These are phyloP conservation scores for Zygothrica quintamaculata DNA, from an alignment of 2,888 invertebrate genomes.

Conservation along the genomic window DNA sequence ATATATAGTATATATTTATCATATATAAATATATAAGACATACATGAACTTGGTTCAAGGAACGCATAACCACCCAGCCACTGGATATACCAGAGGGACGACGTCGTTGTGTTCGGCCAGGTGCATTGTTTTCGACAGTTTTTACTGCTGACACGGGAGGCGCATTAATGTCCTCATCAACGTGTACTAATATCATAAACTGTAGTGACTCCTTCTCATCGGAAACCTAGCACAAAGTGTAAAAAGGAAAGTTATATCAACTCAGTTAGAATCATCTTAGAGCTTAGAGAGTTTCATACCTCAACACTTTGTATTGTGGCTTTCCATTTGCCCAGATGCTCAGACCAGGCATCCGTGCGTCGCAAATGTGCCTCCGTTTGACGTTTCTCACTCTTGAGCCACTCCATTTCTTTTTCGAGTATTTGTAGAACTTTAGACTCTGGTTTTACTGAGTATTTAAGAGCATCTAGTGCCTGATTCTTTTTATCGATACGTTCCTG, in stretches of 20 bases:
- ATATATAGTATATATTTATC: conserved; percentile 62
- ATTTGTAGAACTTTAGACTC: conserved; percentile 92
- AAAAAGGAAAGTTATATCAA: neutral
- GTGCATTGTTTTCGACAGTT: conserved; percentile 47
- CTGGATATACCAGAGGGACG: conserved; percentile 86
- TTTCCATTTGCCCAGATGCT: conserved; percentile 94
- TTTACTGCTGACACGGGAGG: conserved; percentile 50
- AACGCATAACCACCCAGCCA: conserved; percentile 89
- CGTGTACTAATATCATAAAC: conserved; percentile 92
- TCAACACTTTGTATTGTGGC: conserved; percentile 93
- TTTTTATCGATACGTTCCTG: conserved; percentile 94
- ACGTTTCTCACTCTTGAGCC: conserved; percentile 91
- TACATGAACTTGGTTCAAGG: conserved; percentile 88
- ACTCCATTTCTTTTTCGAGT: conserved; percentile 93
- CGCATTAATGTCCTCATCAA: conserved; percentile 86
- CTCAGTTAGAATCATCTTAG: too few relatives aligned
- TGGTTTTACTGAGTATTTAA: conserved; percentile 92
- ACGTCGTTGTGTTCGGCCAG: conserved; percentile 83
- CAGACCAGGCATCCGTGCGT: conserved; percentile 95
- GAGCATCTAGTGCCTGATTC: conserved; percentile 91
- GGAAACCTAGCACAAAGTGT: conserved; percentile 78
- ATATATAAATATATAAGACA: conserved; percentile 22
- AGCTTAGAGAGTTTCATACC: conserved; percentile 84
- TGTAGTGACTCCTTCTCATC: conserved; percentile 87
- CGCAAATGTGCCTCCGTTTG: conserved; percentile 93